Base-by-base conservation (phyloP, 2,888 invertebrate species). In the Amorpha juglandis region DNA sequence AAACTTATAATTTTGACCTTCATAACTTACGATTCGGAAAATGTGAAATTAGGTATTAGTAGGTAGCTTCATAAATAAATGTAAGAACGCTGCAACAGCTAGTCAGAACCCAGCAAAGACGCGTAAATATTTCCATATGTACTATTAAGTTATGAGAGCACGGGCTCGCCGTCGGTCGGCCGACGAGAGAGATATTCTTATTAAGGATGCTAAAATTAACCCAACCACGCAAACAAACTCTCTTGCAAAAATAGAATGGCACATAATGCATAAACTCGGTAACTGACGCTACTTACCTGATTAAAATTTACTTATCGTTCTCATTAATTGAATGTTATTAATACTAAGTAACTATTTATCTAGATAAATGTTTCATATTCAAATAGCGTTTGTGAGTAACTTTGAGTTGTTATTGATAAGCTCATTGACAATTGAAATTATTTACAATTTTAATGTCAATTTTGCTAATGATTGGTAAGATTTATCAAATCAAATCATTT, bases 161-260 rank as follows among this genome's bases (percentile, higher is more conserved):
- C 75, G 76, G 73, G 72, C 72, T 74, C 78, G 74, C 78, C 78
- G 77, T 70, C 76, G 69, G 76, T 73, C 78, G 79, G 75, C 78
- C 77, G 82, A 76, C 78, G 79, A 79, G 78, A 83, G 79, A 83
- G 79, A 83, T 87, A 87, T 87, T 88, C 84, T 84, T 86, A 87
- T 87, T 87, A 88, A 86, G 80, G 78, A 78, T 72, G 79, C 85
- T 89, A 88, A 84, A 86, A 81, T 82, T 88, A 88, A 81, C 77
- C 69, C 78, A 73, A 84, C 85, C 87, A 88, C 86, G 86, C 88
- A 89, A 89, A 88, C 88, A 89, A 87, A 88, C 88, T 86, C 78
- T 71, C 70, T 68, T 71, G 71, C 82, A 80, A 83, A 88, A 87
- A 89, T 88, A 88, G 88, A 87, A 79, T 74, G 79, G 79, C 77